A percentile compares a stretch with the other conserved stretches of the same genome.
Conservation (phyloP, 2,113 vertebrate species). For the Murina feae region DNA sequence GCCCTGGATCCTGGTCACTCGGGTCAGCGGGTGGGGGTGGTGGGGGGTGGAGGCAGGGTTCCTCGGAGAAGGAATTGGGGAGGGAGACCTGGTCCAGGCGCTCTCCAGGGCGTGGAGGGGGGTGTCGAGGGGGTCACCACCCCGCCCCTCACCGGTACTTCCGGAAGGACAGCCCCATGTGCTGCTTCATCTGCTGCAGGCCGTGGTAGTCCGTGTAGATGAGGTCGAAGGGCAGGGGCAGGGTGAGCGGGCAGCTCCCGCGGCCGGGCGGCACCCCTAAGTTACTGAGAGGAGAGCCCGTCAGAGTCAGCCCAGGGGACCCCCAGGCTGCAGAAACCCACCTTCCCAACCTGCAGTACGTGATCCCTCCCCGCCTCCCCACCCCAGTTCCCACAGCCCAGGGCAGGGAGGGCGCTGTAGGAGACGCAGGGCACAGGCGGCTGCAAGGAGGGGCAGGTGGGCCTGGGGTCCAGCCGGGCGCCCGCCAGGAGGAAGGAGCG, state of each 20-base stretch:
- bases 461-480: rapidly evolving
- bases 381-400: not conserved
- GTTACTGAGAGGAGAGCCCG: slow-evolving; percentile 82
- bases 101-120: rapidly evolving
- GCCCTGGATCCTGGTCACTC: not conserved
- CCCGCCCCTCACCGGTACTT: slow-evolving; percentile 91
- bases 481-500: not conserved
- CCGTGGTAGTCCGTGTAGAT: slow-evolving; percentile 98
- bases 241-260: slow-evolving; percentile 94
- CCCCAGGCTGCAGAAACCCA: not conserved
- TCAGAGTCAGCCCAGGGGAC: slow-evolving; percentile 50
- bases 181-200: slow-evolving; percentile 96
- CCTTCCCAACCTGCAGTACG: not conserved
- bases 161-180: slow-evolving; percentile 97
- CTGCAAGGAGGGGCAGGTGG: not conserved
- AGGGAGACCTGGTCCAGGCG: not conserved
- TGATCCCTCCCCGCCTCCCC: rapidly evolving
- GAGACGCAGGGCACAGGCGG: not conserved
- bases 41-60: not conserved
- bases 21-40: too few species aligned
- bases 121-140: rapidly evolving
- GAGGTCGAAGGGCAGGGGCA: slow-evolving; percentile 93
- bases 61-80: not conserved
- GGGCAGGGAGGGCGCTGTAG: rapidly evolving
- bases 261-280: slow-evolving; percentile 96